Evolutionary conservation across 2,888 invertebrate genomes (phyloP).

Genomic region (Anorthoa munda): DNA sequence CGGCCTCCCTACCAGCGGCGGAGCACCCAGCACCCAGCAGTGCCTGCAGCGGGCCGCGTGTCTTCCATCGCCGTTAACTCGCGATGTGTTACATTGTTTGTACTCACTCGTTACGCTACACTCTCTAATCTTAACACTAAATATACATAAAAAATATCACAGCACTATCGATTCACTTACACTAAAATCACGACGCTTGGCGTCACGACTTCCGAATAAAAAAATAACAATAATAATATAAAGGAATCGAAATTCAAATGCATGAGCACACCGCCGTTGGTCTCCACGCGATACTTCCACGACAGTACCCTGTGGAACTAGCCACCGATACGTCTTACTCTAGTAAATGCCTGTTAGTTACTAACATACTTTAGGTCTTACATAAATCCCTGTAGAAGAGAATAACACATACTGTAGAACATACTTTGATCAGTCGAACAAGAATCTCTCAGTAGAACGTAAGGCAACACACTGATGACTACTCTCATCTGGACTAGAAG

Average conservation of each 20-base stretch:
- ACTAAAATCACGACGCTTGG: conserved; percentile 87
- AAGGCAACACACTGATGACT: conserved; percentile 52
- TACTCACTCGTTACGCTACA: conserved; percentile 86
- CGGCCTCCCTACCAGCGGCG: too few species aligned
- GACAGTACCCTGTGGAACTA: conserved; percentile 25
- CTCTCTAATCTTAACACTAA: conserved; percentile 85
- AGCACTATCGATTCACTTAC: conserved; percentile 91
- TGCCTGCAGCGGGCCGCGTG: conserved; percentile 50
- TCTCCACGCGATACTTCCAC: conserved; percentile 43
- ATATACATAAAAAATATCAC: conserved; percentile 91
- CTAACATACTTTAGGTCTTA: conserved; percentile 45
- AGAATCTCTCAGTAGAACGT: conserved; percentile 36
- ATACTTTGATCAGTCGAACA: conserved; percentile 39
- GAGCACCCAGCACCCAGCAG: too few species aligned
- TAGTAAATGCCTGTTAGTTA: conserved; percentile 40
- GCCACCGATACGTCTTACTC: conserved; percentile 24
- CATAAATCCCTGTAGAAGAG: conserved; percentile 53
- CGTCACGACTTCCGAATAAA: conserved; percentile 79
- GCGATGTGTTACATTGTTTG: conserved; percentile 84
- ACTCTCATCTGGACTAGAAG: conserved; percentile 60
- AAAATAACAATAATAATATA: conserved; percentile 78
- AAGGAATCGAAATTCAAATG: conserved; percentile 88
- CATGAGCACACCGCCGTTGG: conserved; percentile 78
- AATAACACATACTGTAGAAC: conserved; percentile 22
- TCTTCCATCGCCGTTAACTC: conserved; percentile 61